A percentile compares a stretch with the other conserved stretches of the same genome.
Conservation (phyloP, 2,888 invertebrate species). For the Lochmaea capreae region DNA sequence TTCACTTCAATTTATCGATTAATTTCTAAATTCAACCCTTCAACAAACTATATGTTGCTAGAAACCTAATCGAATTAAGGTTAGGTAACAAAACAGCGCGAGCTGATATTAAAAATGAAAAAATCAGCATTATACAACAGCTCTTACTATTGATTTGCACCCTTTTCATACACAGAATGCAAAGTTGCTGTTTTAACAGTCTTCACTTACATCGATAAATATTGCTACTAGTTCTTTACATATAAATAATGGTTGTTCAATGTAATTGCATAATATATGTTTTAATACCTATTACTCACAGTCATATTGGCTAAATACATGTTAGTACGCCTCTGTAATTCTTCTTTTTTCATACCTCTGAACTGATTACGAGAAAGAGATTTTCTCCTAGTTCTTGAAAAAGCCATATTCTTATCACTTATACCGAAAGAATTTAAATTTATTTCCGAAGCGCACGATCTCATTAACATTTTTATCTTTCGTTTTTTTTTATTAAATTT, state of each 20-base stretch:
- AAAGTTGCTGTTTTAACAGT: too few species aligned
- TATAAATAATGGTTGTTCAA: neutral
- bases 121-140: too few species aligned
- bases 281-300: conserved; percentile 70
- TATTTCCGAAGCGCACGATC: conserved; percentile 52
- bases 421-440: conserved; percentile 48
- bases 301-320: conserved; percentile 83
- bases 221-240: too few species aligned
- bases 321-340: conserved; percentile 79
- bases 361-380: conserved; percentile 75
- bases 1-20: conserved; percentile 18
- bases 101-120: too few species aligned
- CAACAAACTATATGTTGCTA: neutral
- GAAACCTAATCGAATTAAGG: neutral
- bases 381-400: conserved; percentile 55
- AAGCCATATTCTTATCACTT: conserved; percentile 42
- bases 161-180: neutral
- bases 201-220: too few species aligned
- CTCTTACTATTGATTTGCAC: neutral
- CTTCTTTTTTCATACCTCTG: conserved; percentile 82
- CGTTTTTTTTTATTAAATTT: neutral
- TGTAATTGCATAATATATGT: conserved; percentile 20
- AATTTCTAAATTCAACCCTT: conserved; percentile 5
- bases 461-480: conserved; percentile 50
- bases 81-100: neutral